These are phyloP conservation scores for Athalia cordata DNA, from an alignment of 2,888 invertebrate genomes.

Conservation along the genomic window DNA sequence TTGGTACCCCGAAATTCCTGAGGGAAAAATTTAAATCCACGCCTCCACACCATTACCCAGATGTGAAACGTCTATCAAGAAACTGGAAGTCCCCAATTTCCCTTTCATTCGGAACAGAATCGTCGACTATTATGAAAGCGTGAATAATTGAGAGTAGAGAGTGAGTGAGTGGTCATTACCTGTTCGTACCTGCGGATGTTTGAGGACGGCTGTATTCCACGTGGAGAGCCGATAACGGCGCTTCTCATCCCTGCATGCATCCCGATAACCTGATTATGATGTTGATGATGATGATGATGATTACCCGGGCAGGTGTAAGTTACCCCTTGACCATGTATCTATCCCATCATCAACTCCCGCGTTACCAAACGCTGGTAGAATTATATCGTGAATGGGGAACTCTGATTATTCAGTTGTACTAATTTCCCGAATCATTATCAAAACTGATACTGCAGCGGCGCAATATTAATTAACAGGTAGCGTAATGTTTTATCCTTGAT, in stretches of 20 bases:
- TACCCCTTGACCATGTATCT: slow-evolving; percentile 26
- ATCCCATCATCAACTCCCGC: slow-evolving; percentile 40
- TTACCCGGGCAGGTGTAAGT: neutral
- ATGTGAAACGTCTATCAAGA: no score
- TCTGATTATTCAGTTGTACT: neutral
- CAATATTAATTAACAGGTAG: no score
- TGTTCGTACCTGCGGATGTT: slow-evolving; percentile 58
- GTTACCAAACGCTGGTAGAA: slow-evolving; percentile 18
- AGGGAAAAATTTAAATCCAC: no score
- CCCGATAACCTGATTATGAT: slow-evolving; percentile 33
- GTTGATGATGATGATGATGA: slow-evolving; percentile 6
- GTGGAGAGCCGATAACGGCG: slow-evolving; percentile 60
- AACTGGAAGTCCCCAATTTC: no score
- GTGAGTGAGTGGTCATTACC: slow-evolving; percentile 51
- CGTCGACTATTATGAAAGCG: neutral
- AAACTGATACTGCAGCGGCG: no score
- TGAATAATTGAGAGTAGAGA: neutral
- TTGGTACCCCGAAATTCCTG: no score
- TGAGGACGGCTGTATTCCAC: slow-evolving; percentile 51
- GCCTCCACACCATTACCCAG: no score
- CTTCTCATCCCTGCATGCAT: slow-evolving; percentile 69
- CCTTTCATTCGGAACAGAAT: no score
- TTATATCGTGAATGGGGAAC: slow-evolving; percentile 38
- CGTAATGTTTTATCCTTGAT: no score
- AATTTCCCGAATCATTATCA: neutral